These are phyloP conservation scores for Borostomias antarcticus DNA, from an alignment of 2,797 vertebrate genomes.

Conservation along the genomic window DNA sequence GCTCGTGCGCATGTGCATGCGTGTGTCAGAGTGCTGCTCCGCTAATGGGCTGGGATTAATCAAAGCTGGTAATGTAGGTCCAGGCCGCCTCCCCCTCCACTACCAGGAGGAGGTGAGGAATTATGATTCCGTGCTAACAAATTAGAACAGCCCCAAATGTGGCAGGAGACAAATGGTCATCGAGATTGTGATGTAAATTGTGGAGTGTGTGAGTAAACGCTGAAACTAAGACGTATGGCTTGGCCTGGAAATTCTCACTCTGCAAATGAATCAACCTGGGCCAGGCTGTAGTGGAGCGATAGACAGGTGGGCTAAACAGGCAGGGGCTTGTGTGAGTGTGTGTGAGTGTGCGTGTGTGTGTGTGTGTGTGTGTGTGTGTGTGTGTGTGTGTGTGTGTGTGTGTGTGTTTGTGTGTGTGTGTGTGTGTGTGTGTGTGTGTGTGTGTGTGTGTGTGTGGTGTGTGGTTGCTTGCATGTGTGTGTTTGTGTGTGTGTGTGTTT, in stretches of 20 bases:
- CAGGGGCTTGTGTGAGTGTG: too few relatives aligned
- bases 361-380: not conserved
- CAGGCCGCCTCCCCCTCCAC: constrained; percentile 76
- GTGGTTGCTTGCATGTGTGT: too few relatives aligned
- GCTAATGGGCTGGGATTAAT: constrained; percentile 73
- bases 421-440: too few relatives aligned
- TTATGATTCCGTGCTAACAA: constrained; percentile 72
- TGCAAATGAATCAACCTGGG: constrained; percentile 65
- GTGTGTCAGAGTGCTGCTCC: too few relatives aligned
- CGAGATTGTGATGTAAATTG: constrained; percentile 24
- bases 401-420: too few relatives aligned
- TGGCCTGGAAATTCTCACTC: constrained; percentile 53
- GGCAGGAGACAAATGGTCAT: constrained; percentile 79
- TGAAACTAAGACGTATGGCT: constrained; percentile 70
- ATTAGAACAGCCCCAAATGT: constrained; percentile 79
- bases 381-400: not conserved
- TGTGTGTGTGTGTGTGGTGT: not conserved
- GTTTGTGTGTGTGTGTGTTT: too few relatives aligned
- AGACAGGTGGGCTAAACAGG: constrained; percentile 6
- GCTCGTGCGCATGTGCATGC: too few relatives aligned
- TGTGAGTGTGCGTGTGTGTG: too few relatives aligned
- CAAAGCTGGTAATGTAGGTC: constrained; percentile 70
- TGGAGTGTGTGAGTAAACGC: constrained; percentile 2
- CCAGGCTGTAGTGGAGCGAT: constrained; percentile 4
- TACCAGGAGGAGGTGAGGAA: constrained; percentile 81